These are phyloP conservation scores for Maniola hyperantus DNA, from an alignment of 2,888 invertebrate species.

Conservation along the genomic window DNA sequence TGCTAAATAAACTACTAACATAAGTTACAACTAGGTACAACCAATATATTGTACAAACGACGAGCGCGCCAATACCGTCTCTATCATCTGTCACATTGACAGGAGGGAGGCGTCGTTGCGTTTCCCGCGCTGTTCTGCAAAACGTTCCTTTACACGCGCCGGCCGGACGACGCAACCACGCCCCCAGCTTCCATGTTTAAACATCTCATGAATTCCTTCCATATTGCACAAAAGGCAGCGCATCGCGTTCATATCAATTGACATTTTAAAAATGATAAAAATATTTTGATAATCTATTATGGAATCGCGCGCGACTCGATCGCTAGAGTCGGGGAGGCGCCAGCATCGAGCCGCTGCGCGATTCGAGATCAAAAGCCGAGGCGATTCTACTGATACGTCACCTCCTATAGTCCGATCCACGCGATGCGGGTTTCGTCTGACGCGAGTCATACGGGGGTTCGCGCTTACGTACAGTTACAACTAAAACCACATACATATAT, in stretches of 20 bases:
- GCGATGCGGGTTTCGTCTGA: conserved; percentile 34
- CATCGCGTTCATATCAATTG: conserved; percentile 62
- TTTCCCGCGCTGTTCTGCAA: neutral
- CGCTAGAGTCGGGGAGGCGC: conserved; percentile 35
- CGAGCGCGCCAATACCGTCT: conserved; percentile 42
- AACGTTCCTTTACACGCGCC: neutral
- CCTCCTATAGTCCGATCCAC: conserved; percentile 41
- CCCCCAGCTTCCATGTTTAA: conserved; percentile 19
- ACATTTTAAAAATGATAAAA: conserved; percentile 68
- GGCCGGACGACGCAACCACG: conserved; percentile 2
- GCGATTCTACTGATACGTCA: conserved; percentile 41
- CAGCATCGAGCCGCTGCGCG: conserved; percentile 50
- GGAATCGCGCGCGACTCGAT: conserved; percentile 58
- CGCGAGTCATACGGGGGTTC: neutral
- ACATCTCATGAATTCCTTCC: conserved; percentile 23
- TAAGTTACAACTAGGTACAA: conserved; percentile 71
- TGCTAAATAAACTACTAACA: conserved; percentile 69
- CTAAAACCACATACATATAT: conserved; percentile 12
- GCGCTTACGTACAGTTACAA: neutral
- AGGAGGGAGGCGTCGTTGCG: neutral
- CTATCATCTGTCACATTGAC: neutral
- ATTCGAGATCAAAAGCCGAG: conserved; percentile 72
- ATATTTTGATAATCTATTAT: conserved; percentile 69
- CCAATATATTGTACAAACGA: conserved; percentile 60
- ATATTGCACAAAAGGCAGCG: conserved; percentile 42